These are phyloP conservation scores for Sycophaga agraensis DNA, from an alignment of 1,140 invertebrate species.

Conservation along the genomic window DNA sequence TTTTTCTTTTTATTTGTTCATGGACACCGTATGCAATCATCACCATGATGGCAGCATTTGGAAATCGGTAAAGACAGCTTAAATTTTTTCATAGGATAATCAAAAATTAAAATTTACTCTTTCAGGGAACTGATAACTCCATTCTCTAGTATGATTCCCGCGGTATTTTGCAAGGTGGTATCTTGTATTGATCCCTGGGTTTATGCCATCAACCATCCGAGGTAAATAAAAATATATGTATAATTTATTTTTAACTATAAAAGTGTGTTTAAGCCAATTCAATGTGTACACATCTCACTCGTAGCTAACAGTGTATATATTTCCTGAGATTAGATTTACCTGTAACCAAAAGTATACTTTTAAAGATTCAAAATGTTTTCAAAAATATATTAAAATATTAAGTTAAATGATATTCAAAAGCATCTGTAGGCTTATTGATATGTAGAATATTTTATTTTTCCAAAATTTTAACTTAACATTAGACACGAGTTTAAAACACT, in stretches of 20 bases:
- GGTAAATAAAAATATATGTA: conserved; percentile 53
- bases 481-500: no score
- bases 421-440: no score
- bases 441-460: no score
- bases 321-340: no score
- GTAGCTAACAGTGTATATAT: no score
- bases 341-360: no score
- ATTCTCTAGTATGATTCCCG: conserved; percentile 71
- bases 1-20: conserved; percentile 71
- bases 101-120: background rate
- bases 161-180: conserved; percentile 70
- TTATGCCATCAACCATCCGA: conserved; percentile 77
- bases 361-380: no score
- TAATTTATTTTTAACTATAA: no score
- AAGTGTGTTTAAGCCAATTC: no score
- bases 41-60: conserved; percentile 72
- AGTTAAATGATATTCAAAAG: background rate
- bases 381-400: no score
- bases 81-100: background rate
- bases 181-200: conserved; percentile 79
- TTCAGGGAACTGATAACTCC: conserved; percentile 65
- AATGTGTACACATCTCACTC: no score
- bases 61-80: conserved; percentile 68
- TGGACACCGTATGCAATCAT: conserved; percentile 78
- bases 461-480: no score